Evolutionary conservation across 2,797 vertebrate species (phyloP).

Genomic region (Silurus aristotelis): DNA sequence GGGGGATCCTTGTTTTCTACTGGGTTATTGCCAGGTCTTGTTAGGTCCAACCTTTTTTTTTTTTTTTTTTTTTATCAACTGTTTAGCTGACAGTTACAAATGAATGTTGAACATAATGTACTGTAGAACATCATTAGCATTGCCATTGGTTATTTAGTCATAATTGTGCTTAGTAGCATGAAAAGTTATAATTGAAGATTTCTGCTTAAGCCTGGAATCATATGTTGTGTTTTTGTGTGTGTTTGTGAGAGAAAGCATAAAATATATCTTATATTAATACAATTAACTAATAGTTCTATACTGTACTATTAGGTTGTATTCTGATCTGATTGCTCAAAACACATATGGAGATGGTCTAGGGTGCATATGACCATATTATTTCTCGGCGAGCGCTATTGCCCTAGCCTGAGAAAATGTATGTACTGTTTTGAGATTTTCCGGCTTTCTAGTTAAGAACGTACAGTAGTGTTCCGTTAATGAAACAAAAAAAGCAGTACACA

Average conservation of each 20-base stretch:
- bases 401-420: too few species aligned
- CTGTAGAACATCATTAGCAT: neutral
- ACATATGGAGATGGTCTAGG: too few species aligned
- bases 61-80: too few species aligned
- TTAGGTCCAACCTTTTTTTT: neutral
- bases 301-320: neutral
- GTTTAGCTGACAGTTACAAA: neutral
- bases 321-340: too few species aligned
- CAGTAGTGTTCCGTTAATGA: too few species aligned
- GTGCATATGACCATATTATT: too few species aligned
- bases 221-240: neutral
- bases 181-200: neutral
- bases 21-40: neutral
- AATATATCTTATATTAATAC: neutral
- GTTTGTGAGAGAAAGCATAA: neutral
- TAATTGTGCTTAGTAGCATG: neutral
- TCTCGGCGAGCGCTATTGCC: too few species aligned
- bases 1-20: neutral
- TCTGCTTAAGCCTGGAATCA: neutral
- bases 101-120: neutral
- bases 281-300: too few species aligned
- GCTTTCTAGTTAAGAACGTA: too few species aligned
- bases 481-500: too few species aligned
- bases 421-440: too few species aligned
- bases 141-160: neutral